These are phyloP conservation scores for Lumbricus terrestris DNA, from an alignment of 2,888 invertebrate genomes.

Conservation along the genomic window DNA sequence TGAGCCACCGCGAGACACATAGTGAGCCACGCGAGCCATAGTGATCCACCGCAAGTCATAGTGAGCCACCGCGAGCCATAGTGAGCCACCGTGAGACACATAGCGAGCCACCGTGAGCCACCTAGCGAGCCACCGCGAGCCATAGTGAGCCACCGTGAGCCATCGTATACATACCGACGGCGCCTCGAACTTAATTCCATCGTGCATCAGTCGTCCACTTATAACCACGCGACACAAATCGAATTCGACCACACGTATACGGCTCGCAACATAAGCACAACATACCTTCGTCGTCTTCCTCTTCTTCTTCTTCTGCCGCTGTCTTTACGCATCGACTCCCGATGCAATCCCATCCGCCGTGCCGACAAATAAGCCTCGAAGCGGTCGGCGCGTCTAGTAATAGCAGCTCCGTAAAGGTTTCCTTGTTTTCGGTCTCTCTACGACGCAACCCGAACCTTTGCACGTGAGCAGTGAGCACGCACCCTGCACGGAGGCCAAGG, in stretches of 20 bases:
- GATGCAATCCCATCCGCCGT: neutral
- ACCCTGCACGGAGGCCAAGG: neutral
- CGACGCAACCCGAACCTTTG: neutral
- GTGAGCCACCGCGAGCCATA: neutral
- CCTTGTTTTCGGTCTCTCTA: neutral
- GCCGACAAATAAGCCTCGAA: neutral
- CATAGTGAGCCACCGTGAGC: neutral
- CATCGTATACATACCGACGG: neutral
- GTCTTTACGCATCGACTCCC: neutral
- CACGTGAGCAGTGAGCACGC: neutral
- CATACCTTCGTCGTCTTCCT: neutral
- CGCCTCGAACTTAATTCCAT: neutral
- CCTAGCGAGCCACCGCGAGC: neutral
- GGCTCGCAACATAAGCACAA: neutral
- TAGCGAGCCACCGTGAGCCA: too few relatives aligned
- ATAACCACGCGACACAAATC: neutral
- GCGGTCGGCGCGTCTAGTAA: neutral
- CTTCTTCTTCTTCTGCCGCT: too few relatives aligned
- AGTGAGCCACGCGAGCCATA: too few relatives aligned
- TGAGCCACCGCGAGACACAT: too few relatives aligned
- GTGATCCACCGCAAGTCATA: neutral
- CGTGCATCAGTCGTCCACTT: neutral
- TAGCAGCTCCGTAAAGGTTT: neutral
- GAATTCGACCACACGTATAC: neutral
- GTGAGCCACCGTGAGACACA: too few relatives aligned